A percentile compares a stretch with the other conserved stretches of the same genome.
These are phyloP conservation scores for Lithosia quadra DNA, from an alignment of 2,888 invertebrate species.

Conservation along the genomic window DNA sequence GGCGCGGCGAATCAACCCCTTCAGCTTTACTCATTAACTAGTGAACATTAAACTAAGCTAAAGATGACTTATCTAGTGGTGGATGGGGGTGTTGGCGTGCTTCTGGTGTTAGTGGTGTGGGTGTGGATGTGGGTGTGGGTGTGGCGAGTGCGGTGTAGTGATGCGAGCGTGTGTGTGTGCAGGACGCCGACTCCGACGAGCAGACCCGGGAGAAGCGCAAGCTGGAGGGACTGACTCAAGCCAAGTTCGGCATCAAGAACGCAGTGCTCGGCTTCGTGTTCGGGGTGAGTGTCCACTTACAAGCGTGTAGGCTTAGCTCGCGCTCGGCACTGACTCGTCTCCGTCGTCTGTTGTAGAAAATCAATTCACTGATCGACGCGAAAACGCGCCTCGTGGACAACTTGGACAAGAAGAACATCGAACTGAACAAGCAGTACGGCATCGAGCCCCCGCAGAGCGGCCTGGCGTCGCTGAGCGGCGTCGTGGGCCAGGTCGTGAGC, in stretches of 20 bases:
- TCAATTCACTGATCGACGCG: conserved; percentile 93
- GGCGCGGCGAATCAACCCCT: not conserved
- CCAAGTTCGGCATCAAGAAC: conserved; percentile 91
- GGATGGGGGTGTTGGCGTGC: conserved; percentile 41
- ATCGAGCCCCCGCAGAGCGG: conserved; percentile 90
- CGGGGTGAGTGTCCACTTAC: conserved; percentile 88
- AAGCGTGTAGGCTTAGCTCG: not conserved
- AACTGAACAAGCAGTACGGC: conserved; percentile 91
- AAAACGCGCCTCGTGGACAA: conserved; percentile 91
- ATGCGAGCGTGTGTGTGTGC: conserved; percentile 72
- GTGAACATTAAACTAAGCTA: not conserved
- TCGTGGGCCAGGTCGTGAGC: conserved; percentile 88
- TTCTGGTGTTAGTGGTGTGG: conserved; percentile 36
- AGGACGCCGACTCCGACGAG: conserved; percentile 75
- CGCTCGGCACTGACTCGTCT: conserved; percentile 26
- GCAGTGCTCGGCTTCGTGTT: conserved; percentile 94
- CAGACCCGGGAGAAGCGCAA: conserved; percentile 91
- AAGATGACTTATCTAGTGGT: conserved; percentile 17
- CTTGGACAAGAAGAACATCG: conserved; percentile 91
- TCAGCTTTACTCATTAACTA: not conserved
- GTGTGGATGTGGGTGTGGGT: conserved; percentile 28
- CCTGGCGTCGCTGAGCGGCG: conserved; percentile 87
- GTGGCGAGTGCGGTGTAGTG: conserved; percentile 50
- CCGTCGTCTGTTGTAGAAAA: conserved; percentile 88
- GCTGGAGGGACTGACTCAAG: conserved; percentile 88